These are phyloP conservation scores for Leptopterna dolabrata DNA, from an alignment of 2,888 invertebrate species.

Conservation along the genomic window DNA sequence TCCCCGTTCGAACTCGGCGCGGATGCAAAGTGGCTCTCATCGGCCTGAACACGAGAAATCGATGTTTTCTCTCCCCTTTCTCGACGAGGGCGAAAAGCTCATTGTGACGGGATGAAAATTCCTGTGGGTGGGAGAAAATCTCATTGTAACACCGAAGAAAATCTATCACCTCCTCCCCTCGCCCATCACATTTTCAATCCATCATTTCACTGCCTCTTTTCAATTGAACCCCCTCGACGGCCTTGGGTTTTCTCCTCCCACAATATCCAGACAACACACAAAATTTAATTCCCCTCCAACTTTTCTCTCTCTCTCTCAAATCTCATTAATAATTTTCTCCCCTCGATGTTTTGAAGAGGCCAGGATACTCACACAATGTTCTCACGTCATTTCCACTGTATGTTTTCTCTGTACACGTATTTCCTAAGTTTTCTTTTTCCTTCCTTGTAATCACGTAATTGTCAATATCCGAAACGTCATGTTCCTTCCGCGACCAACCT, in stretches of 20 bases:
- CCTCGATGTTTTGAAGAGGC: neutral
- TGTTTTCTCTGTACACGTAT: neutral
- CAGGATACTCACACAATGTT: neutral
- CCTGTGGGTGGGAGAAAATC: neutral
- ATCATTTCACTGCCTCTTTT: neutral
- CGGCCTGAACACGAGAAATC: neutral
- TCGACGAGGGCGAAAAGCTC: neutral
- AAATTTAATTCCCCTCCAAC: conserved; percentile 5
- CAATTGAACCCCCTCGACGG: neutral
- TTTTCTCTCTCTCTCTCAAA: neutral
- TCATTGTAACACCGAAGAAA: conserved; percentile 3
- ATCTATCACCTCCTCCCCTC: conserved; percentile 10
- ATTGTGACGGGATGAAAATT: neutral
- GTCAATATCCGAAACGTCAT: no score
- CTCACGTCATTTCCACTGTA: neutral
- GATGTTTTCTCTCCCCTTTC: neutral
- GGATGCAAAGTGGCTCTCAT: no score
- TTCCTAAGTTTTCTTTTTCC: no score
- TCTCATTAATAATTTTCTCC: neutral
- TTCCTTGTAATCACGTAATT: no score
- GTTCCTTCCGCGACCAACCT: no score
- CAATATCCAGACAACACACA: neutral
- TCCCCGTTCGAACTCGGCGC: no score
- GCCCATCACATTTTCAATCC: conserved; percentile 13
- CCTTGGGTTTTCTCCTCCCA: neutral